Percentiles rank a stretch among this genome's conserved stretches.
These are phyloP conservation scores for Pomatostomus ruficeps DNA, from an alignment of 2,113 vertebrate species.

Conservation along the genomic window DNA sequence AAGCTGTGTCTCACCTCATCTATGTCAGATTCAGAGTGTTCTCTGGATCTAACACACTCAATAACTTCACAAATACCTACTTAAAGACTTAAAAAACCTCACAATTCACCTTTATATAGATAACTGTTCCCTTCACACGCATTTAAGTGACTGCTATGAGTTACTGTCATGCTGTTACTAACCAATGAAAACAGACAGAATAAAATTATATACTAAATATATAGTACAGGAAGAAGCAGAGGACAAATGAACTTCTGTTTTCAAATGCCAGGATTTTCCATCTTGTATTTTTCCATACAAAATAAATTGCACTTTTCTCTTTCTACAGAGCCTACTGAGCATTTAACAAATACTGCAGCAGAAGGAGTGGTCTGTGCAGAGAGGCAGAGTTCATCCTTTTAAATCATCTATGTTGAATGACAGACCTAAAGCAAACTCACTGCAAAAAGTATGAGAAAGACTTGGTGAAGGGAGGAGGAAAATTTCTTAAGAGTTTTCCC, in stretches of 20 bases:
- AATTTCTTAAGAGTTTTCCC: not conserved
- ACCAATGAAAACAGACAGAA: not conserved
- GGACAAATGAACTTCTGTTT: not conserved
- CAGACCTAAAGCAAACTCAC: not conserved
- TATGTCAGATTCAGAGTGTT: not conserved
- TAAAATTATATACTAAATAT: not conserved
- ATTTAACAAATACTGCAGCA: not conserved
- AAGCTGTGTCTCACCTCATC: not conserved
- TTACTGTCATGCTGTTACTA: not conserved
- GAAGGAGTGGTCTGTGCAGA: not conserved
- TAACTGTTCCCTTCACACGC: not conserved
- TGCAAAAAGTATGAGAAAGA: not conserved
- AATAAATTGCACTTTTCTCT: not conserved
- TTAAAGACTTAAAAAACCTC: not conserved
- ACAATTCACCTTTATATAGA: not conserved
- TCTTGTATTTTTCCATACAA: not conserved
- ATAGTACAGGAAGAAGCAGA: not conserved
- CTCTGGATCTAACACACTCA: not conserved
- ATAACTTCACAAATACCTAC: not conserved
- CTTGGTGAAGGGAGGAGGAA: not conserved
- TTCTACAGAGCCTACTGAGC: not conserved
- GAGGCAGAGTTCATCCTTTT: not conserved
- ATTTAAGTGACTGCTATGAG: not conserved
- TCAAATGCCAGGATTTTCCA: not conserved
- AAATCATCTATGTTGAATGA: not conserved